A percentile compares a stretch with the other conserved stretches of the same genome.
Conservation (phyloP, 2,888 invertebrate species). For the Apamea crenata region DNA sequence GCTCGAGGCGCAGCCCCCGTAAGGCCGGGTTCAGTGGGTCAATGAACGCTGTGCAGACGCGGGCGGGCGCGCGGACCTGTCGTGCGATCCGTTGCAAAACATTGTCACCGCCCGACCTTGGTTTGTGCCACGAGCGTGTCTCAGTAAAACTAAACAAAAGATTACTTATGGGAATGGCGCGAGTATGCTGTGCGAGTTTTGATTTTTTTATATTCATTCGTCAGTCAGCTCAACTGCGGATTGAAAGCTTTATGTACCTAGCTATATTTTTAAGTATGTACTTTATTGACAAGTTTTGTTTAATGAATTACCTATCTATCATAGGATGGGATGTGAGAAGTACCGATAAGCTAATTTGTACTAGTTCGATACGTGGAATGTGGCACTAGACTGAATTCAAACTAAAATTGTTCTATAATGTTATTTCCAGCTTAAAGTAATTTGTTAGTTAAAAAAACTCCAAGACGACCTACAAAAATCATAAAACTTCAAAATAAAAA, state of each 20-base stretch:
- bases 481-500: not conserved
- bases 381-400: not conserved
- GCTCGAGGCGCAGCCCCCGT: conserved; percentile 66
- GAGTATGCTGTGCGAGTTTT: conserved; percentile 24
- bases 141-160: conserved; percentile 67
- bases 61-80: conserved; percentile 76
- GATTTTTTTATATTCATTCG: not conserved
- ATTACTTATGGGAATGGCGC: conserved; percentile 53
- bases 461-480: not conserved
- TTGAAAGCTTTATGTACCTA: not conserved
- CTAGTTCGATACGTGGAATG: not conserved
- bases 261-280: no score
- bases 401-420: no score
- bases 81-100: conserved; percentile 84
- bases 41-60: conserved; percentile 82
- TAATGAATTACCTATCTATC: not conserved
- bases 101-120: conserved; percentile 79
- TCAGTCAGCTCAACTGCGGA: not conserved
- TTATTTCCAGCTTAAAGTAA: not conserved
- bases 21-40: conserved; percentile 86
- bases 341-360: not conserved
- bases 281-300: no score
- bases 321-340: not conserved
- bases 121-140: conserved; percentile 67
- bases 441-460: not conserved